Conservation (phyloP, 2,113 vertebrate species). For the Apodemus sylvaticus region DNA sequence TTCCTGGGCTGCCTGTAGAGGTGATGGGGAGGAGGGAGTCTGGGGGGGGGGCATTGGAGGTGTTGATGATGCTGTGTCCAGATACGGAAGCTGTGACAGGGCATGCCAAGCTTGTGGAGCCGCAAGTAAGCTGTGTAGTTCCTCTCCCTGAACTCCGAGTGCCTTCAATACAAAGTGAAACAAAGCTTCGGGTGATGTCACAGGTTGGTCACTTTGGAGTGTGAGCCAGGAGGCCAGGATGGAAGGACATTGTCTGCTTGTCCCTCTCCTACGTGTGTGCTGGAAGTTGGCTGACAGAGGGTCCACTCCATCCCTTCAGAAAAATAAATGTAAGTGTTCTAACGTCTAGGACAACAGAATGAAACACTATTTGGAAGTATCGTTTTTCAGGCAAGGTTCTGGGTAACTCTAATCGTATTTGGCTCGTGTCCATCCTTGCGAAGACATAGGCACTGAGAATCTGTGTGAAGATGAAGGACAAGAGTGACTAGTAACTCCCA, state of each 20-base stretch:
- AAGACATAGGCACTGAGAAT: background rate
- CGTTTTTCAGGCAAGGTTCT: background rate
- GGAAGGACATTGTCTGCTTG: background rate
- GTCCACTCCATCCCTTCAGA: background rate
- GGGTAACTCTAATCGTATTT: background rate
- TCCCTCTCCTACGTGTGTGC: background rate
- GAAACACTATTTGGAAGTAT: background rate
- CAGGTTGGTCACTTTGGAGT: background rate
- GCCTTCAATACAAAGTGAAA: background rate
- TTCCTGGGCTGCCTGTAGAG: background rate
- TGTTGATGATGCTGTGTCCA: background rate
- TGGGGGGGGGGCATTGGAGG: background rate
- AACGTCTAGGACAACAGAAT: background rate
- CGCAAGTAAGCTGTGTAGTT: background rate
- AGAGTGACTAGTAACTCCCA: background rate
- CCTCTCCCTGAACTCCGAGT: background rate
- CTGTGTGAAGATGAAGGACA: background rate
- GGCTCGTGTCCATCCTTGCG: background rate
- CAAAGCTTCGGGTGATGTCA: background rate
- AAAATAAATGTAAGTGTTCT: background rate
- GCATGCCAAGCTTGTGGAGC: background rate
- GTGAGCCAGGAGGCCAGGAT: background rate
- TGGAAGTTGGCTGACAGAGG: background rate
- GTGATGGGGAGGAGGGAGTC: background rate
- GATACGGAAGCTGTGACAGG: background rate